Evolutionary conservation across 2,888 invertebrate species (phyloP), one percentile per base, ranked within the genome.

Genomic region (Liodrosophila aerea): DNA sequence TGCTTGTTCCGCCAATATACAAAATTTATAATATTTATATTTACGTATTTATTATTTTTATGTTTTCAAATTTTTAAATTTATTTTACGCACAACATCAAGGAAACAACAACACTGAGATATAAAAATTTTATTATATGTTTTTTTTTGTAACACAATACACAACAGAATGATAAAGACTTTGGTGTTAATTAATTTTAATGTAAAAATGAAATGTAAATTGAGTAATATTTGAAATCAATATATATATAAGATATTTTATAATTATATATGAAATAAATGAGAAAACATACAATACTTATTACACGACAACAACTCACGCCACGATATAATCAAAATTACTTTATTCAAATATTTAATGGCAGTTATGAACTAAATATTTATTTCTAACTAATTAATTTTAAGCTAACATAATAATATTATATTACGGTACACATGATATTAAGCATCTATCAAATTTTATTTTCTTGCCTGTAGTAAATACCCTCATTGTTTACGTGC

Each of bases 91-190:
- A 87, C 87, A 85, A 87, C 87, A 87, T 85, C 77, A 70, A 86
- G 53, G 56, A 71, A 87, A 87, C 87, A 87, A 87, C 88, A 87
- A 87, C 84, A 86, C 69, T 70, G 73, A 85, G 76, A 84, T 73
- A 77, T 78, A 72, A 85, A 76, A 75, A 68, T 43, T 65, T 77
- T 80, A 69, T 65, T 53, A 30, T 61, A 34, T 22, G 34, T 5
- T 29, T 63, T 46, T 50, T 27, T n/a, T n/a, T n/a, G n/a, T 36
- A 31, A 46, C 53, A 62, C 30, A 53, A 60, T 40, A 65, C 31
- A 9, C 34, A 57, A 71, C 37, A 27, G 29, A 46, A 51, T 34
- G 31, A 30, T 1, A 39, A 27, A 29, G 18, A 49, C 11, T 39
- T 52, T 37, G 9, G 36, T 59, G 53, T 59, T 70, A 70, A 67